Conservation (phyloP, 1,140 invertebrate species). For the Drosophila ananassae region DNA sequence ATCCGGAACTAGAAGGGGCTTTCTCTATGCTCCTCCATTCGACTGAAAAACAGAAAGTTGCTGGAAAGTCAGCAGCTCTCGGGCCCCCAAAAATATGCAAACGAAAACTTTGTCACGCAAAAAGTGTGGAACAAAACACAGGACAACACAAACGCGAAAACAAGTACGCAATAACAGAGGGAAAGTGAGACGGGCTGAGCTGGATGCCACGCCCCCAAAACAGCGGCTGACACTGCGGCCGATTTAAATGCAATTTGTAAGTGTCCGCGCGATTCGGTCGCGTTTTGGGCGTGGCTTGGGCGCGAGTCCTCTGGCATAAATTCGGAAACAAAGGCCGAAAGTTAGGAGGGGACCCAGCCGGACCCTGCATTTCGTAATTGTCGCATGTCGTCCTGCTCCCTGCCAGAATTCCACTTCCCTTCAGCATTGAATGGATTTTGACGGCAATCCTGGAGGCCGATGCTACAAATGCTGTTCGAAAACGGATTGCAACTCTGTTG, state of each 20-base stretch:
- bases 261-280: constrained; percentile 34
- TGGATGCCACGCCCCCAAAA: constrained; percentile 22
- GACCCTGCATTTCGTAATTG: constrained; percentile 50
- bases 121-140: constrained; percentile 12
- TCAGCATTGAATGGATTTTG: constrained; percentile 28
- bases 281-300: constrained; percentile 33
- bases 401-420: constrained; percentile 7
- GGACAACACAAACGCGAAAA: constrained; percentile 30
- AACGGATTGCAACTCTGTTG: constrained; percentile 61
- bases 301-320: constrained; percentile 38
- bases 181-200: not conserved
- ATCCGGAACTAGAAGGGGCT: constrained; percentile 11
- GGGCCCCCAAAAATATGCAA: constrained; percentile 59
- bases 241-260: constrained; percentile 73
- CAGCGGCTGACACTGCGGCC: constrained; percentile 19
- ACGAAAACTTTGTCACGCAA: constrained; percentile 46
- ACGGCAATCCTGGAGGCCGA: constrained; percentile 29
- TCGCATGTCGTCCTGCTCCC: constrained; percentile 14
- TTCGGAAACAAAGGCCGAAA: constrained; percentile 27
- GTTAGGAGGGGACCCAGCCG: constrained; percentile 10
- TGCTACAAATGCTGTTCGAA: constrained; percentile 68
- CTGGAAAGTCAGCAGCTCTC: not conserved
- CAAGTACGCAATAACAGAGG: constrained; percentile 28
- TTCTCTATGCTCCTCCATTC: constrained; percentile 6
- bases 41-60: constrained; percentile 3